Percentiles rank a stretch among this genome's conserved stretches.
These are phyloP conservation scores for Hirtodrosophila confusa DNA, from an alignment of 2,888 invertebrate genomes.

Conservation along the genomic window DNA sequence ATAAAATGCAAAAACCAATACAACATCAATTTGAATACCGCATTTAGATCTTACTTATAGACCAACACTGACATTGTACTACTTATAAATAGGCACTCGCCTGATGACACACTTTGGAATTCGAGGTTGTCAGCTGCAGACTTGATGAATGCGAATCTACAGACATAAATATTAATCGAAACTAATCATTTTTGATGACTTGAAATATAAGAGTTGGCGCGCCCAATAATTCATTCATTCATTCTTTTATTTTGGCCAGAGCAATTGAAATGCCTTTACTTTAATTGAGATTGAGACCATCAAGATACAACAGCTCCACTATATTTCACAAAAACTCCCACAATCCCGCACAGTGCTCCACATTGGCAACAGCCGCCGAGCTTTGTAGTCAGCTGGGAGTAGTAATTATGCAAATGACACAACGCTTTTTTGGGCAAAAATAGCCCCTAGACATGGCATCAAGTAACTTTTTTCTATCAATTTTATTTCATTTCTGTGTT, in stretches of 20 bases:
- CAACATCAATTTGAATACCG: too few species aligned
- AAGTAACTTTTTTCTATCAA: constrained; percentile 22
- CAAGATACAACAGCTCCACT: background rate
- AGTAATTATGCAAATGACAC: constrained; percentile 63
- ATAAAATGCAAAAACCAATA: constrained; percentile 62
- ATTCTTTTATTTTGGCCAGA: constrained; percentile 6
- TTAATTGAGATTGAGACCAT: background rate
- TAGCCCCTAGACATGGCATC: constrained; percentile 33
- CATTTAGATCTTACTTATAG: too few species aligned
- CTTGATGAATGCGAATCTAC: constrained; percentile 9
- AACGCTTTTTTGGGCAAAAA: constrained; percentile 32
- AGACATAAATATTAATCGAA: constrained; percentile 48
- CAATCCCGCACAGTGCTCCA: constrained; percentile 10
- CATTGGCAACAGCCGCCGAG: constrained; percentile 1
- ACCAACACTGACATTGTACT: too few species aligned
- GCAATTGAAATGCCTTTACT: constrained; percentile 43
- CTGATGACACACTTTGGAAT: constrained; percentile 26
- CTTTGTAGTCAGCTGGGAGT: background rate
- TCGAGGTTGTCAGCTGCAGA: constrained; percentile 23
- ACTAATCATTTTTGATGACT: constrained; percentile 36
- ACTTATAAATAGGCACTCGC: constrained; percentile 3
- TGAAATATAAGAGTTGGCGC: constrained; percentile 21
- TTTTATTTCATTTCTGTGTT: too few species aligned
- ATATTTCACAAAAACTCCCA: background rate
- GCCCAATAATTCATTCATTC: constrained; percentile 24